These are phyloP conservation scores for Drosophila miranda DNA, from an alignment of 1,140 invertebrate genomes.

Conservation along the genomic window DNA sequence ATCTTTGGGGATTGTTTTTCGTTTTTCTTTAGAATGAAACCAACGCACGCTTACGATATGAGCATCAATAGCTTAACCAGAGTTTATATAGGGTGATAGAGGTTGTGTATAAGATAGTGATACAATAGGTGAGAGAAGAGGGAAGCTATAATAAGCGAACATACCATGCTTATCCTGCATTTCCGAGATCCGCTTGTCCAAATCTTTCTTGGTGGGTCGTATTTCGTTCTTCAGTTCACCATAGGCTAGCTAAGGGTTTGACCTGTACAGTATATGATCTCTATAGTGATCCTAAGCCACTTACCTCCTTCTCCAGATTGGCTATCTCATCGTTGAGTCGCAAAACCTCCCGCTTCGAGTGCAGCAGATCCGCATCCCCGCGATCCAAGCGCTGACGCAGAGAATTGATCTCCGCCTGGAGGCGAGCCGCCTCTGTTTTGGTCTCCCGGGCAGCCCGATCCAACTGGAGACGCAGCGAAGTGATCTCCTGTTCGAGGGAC, in stretches of 20 bases:
- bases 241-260: conserved; percentile 70
- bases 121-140: conserved; percentile 2
- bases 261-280: not conserved
- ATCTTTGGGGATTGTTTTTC: conserved; percentile 4
- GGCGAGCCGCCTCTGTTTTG: conserved; percentile 88
- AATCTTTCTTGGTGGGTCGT: conserved; percentile 86
- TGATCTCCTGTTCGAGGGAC: conserved; percentile 89
- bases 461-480: conserved; percentile 84
- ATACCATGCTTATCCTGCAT: conserved; percentile 92
- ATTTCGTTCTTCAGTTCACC: conserved; percentile 84
- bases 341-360: conserved; percentile 89
- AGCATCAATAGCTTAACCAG: conserved; percentile 85
- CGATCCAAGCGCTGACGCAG: conserved; percentile 89
- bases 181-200: conserved; percentile 88
- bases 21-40: conserved; percentile 18
- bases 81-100: conserved; percentile 43
- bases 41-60: conserved; percentile 61
- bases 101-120: conserved; percentile 9
- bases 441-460: conserved; percentile 88
- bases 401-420: conserved; percentile 90
- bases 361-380: conserved; percentile 89
- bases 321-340: conserved; percentile 89
- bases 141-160: conserved; percentile 10
- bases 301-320: conserved; percentile 90
- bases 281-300: not conserved